A percentile compares a stretch with the other conserved stretches of the same genome.
Evolutionary conservation across 2,888 invertebrate genomes (phyloP).

Genomic region (Exephanes ischioxanthus): DNA sequence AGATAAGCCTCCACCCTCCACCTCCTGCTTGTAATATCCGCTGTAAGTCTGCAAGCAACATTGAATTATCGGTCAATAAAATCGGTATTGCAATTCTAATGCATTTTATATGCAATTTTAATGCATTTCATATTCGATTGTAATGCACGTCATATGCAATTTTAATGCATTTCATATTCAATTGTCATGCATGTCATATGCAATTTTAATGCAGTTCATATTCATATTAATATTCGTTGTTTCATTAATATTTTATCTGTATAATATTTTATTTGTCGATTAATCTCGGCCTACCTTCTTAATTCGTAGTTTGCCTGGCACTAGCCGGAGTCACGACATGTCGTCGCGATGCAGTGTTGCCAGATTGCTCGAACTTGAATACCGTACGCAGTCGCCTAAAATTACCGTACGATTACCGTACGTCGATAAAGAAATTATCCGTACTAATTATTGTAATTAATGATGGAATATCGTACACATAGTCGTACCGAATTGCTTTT

Average conservation of each 20-base stretch:
- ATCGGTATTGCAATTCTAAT: not conserved
- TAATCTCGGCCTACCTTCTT: slow-evolving; percentile 70
- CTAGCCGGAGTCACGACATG: slow-evolving; percentile 64
- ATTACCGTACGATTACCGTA: too few species aligned
- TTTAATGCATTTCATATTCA: not conserved
- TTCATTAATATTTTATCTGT: too few species aligned
- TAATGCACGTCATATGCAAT: too few species aligned
- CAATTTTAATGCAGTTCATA: not conserved
- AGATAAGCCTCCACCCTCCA: slow-evolving; percentile 89
- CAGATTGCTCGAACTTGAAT: too few species aligned
- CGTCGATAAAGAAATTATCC: too few species aligned
- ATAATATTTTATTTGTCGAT: not conserved
- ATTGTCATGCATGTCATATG: not conserved
- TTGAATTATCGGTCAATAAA: not conserved
- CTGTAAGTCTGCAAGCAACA: slow-evolving; percentile 90
- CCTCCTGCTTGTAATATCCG: slow-evolving; percentile 95
- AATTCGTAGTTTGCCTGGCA: slow-evolving; percentile 73
- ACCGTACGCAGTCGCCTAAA: too few species aligned
- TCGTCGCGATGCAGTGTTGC: too few species aligned
- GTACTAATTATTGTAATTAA: too few species aligned
- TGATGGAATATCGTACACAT: too few species aligned
- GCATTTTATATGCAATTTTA: not conserved
- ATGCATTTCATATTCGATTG: not conserved
- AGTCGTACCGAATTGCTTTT: too few species aligned
- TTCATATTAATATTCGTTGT: not conserved